These are phyloP conservation scores for Rhynchotus rufescens DNA, from an alignment of 2,797 vertebrate species.

Conservation along the genomic window DNA sequence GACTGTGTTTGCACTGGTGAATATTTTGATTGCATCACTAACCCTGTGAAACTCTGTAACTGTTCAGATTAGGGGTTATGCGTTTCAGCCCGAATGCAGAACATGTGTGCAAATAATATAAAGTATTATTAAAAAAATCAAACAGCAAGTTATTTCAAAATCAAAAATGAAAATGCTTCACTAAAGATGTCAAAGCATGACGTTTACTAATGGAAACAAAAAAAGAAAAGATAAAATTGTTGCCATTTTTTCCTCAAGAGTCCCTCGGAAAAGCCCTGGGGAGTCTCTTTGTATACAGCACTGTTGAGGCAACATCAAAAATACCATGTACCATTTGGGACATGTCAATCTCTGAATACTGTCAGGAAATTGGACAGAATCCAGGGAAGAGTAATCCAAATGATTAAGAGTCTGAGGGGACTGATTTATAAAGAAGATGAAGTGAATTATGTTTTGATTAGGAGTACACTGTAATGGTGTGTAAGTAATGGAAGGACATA, in stretches of 20 bases:
- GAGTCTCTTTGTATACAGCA: not conserved
- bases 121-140: not conserved
- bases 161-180: not conserved
- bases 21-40: not conserved
- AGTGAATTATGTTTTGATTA: slow-evolving; percentile 71
- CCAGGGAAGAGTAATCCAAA: slow-evolving; percentile 61
- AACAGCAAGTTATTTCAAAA: not conserved
- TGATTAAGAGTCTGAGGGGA: slow-evolving; percentile 56
- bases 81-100: not conserved
- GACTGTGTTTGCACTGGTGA: not conserved
- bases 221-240: not conserved
- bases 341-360: slow-evolving; percentile 30
- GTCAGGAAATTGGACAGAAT: slow-evolving; percentile 49
- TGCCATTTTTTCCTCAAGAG: slow-evolving; percentile 29
- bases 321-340: slow-evolving; percentile 29
- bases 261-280: not conserved
- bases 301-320: slow-evolving; percentile 21
- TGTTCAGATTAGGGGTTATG: not conserved
- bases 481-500: slow-evolving; percentile 50
- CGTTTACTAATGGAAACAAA: not conserved
- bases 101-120: not conserved
- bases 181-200: not conserved
- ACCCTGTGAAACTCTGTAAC: not conserved
- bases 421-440: slow-evolving; percentile 64
- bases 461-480: slow-evolving; percentile 32